A percentile compares a stretch with the other conserved stretches of the same genome.
Evolutionary conservation across 2,113 vertebrate species (phyloP).

Genomic region (Elephantulus edwardii): DNA sequence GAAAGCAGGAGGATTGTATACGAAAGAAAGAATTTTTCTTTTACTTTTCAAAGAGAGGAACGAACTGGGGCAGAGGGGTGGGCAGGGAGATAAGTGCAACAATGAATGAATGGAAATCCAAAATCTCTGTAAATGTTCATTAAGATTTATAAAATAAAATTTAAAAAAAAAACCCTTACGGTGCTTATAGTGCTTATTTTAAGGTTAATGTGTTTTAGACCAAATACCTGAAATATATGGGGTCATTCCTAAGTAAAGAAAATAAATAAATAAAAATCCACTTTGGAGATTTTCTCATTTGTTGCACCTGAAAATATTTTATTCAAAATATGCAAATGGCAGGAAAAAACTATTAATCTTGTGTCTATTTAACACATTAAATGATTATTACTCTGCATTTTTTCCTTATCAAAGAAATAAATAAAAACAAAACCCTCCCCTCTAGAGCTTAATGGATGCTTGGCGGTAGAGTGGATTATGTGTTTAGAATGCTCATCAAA

Average conservation of each 20-base stretch:
- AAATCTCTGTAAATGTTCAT: no score
- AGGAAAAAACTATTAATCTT: conserved; percentile 17
- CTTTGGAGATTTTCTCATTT: neutral
- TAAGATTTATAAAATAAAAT: no score
- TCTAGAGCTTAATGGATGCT: neutral
- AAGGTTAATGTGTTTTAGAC: neutral
- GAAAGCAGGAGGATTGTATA: no score
- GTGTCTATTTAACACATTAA: neutral
- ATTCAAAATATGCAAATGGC: neutral
- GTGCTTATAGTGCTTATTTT: neutral
- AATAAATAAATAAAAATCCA: no score
- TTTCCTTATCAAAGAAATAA: neutral
- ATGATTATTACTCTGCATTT: neutral
- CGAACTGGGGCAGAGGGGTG: no score
- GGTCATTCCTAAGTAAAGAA: neutral
- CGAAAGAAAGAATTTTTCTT: no score
- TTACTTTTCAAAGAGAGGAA: no score
- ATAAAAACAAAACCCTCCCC: neutral
- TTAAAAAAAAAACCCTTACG: no score
- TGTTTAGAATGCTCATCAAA: no score
- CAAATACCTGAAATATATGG: neutral
- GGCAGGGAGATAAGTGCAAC: no score
- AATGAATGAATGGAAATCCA: no score
- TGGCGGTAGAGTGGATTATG: no score
- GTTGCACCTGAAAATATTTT: neutral